Percentiles rank a stretch among this genome's conserved stretches.
phyloP scores from a whole-genome alignment of 2,888 invertebrate species.

The Lathronympha strigana region DNA sequence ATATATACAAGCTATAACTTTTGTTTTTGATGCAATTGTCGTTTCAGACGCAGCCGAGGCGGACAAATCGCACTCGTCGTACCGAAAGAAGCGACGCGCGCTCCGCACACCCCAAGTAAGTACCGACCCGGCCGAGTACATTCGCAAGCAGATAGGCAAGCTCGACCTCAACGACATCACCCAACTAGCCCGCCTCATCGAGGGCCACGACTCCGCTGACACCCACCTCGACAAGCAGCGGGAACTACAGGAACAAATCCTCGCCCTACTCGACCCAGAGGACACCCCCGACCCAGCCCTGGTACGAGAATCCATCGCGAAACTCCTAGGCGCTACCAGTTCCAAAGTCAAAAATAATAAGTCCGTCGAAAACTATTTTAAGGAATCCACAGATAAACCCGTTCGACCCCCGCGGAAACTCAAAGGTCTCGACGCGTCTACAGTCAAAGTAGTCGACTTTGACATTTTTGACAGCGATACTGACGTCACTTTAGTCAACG shows the following conservation, averaged over 20 bases:
- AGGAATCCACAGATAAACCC: constrained; percentile 44
- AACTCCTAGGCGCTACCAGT: constrained; percentile 62
- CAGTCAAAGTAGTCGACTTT: constrained; percentile 56
- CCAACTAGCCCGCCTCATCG: constrained; percentile 70
- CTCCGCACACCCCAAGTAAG: constrained; percentile 73
- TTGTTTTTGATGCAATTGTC: background rate
- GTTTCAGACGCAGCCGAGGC: constrained; percentile 66
- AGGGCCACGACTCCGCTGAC: constrained; percentile 63
- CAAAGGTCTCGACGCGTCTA: constrained; percentile 65
- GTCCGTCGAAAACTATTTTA: constrained; percentile 25
- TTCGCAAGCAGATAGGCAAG: constrained; percentile 71
- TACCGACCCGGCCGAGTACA: constrained; percentile 72
- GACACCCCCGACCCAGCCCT: constrained; percentile 67
- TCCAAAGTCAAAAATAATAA: constrained; percentile 49
- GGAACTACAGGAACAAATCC: constrained; percentile 71
- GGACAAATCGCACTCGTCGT: constrained; percentile 73
- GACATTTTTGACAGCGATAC: constrained; percentile 69
- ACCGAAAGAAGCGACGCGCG: constrained; percentile 71
- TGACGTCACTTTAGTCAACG: constrained; percentile 60
- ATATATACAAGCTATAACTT: too few relatives aligned
- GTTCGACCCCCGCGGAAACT: constrained; percentile 58
- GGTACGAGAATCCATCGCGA: constrained; percentile 63
- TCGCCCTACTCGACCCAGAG: constrained; percentile 69
- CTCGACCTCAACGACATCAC: constrained; percentile 73
- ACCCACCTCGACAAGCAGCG: constrained; percentile 59